Percentiles rank a stretch among this genome's conserved stretches.
Conservation (phyloP, 2,888 invertebrate genomes). For the Ephialtes manifestator region DNA sequence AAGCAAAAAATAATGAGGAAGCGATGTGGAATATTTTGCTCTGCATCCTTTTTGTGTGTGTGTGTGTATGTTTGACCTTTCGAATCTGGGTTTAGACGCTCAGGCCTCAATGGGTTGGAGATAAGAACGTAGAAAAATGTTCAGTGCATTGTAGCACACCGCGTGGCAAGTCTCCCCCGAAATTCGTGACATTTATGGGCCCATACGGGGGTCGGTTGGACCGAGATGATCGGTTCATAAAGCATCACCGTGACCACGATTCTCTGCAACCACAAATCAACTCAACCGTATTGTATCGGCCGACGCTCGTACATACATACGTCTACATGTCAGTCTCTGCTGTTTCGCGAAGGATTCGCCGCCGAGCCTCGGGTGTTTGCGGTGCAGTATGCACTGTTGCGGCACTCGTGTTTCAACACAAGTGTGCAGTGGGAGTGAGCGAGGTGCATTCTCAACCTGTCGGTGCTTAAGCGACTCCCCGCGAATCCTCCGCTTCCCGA, state of each 20-base stretch:
- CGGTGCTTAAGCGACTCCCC: conserved; percentile 7
- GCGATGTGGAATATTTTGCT: not conserved
- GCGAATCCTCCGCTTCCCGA: conserved; percentile 14
- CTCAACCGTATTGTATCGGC: conserved; percentile 71
- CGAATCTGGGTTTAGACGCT: not conserved
- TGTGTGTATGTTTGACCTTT: not conserved
- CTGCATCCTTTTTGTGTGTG: not conserved
- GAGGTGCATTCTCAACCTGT: conserved; percentile 10
- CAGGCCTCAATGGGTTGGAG: not conserved
- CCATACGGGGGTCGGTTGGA: conserved; percentile 73
- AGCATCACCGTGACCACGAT: conserved; percentile 76
- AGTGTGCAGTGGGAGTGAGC: not conserved
- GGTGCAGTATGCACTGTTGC: conserved; percentile 53
- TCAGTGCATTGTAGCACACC: not conserved
- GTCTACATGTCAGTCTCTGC: conserved; percentile 20
- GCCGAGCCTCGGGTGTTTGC: conserved; percentile 5
- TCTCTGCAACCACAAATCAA: conserved; percentile 81
- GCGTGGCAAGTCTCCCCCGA: conserved; percentile 71
- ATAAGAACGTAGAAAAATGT: not conserved
- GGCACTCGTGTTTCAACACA: conserved; percentile 15
- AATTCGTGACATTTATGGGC: conserved; percentile 81
- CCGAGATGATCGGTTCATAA: conserved; percentile 81
- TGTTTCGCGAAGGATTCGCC: conserved; percentile 16
- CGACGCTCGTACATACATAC: not conserved
- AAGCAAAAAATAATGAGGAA: too few relatives aligned